Conservation (phyloP, 2,797 vertebrate species). For the Trematomus bernacchii region DNA sequence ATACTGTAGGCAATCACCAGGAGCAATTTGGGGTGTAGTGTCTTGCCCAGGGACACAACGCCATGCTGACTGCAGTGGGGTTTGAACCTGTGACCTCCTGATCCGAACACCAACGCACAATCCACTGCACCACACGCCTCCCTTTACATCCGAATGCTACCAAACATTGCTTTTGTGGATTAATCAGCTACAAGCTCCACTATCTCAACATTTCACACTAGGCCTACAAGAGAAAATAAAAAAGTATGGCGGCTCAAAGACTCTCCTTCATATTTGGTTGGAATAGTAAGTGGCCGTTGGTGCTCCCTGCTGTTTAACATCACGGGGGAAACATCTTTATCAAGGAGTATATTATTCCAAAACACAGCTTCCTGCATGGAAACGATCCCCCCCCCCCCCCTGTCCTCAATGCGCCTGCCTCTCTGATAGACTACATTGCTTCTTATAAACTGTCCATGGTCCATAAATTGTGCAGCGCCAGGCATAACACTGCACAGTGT, state of each 20-base stretch:
- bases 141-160: constrained; percentile 28
- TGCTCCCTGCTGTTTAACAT: constrained; percentile 94
- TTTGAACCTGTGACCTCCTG: too few relatives aligned
- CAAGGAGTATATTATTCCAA: constrained; percentile 94
- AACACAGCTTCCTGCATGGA: constrained; percentile 93
- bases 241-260: constrained; percentile 80
- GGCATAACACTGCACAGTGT: constrained; percentile 89
- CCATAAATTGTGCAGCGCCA: constrained; percentile 95
- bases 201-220: constrained; percentile 38
- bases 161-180: constrained; percentile 26
- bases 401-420: constrained; percentile 90
- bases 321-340: constrained; percentile 95
- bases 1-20: too few relatives aligned
- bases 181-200: constrained; percentile 28
- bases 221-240: constrained; percentile 9
- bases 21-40: too few relatives aligned
- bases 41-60: too few relatives aligned
- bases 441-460: constrained; percentile 97
- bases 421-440: constrained; percentile 95
- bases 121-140: too few relatives aligned
- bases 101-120: too few relatives aligned
- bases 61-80: too few relatives aligned
- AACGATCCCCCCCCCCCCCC: constrained; percentile 82
- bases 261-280: constrained; percentile 83
- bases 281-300: constrained; percentile 91